phyloP scores from a whole-genome alignment of 1,140 invertebrate species.

The Nymphalis io region DNA sequence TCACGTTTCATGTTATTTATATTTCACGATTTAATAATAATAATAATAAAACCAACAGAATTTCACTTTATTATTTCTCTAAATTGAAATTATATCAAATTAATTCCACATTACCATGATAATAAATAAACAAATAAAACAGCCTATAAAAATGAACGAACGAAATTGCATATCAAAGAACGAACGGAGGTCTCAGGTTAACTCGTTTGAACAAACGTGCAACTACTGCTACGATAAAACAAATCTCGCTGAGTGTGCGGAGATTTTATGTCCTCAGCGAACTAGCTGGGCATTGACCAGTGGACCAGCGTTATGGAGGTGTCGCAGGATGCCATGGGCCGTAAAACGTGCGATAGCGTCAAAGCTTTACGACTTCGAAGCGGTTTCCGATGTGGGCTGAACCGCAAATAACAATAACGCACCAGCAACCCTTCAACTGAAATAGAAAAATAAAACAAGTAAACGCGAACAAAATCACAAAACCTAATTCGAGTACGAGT shows the following conservation, averaged over 20 bases:
- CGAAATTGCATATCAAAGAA: neutral
- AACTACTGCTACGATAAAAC: neutral
- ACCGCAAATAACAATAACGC: conserved; percentile 28
- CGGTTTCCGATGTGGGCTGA: conserved; percentile 20
- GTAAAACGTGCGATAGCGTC: conserved; percentile 16
- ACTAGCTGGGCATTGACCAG: conserved; percentile 22
- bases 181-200: too few species aligned
- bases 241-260: neutral
- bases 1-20: too few species aligned
- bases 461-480: conserved; percentile 1
- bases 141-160: too few species aligned
- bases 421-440: neutral
- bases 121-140: too few species aligned
- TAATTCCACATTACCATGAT: too few species aligned
- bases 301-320: neutral
- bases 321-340: conserved; percentile 22
- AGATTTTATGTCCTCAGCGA: neutral
- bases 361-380: conserved; percentile 15
- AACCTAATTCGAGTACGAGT: neutral
- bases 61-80: too few species aligned
- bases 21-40: too few species aligned
- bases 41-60: too few species aligned
- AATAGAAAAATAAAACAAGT: conserved; percentile 6
- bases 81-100: too few species aligned
- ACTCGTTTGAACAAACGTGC: neutral